phyloP scores from a whole-genome alignment of 2,888 invertebrate genomes.

The Trichogramma dendrolimi region DNA sequence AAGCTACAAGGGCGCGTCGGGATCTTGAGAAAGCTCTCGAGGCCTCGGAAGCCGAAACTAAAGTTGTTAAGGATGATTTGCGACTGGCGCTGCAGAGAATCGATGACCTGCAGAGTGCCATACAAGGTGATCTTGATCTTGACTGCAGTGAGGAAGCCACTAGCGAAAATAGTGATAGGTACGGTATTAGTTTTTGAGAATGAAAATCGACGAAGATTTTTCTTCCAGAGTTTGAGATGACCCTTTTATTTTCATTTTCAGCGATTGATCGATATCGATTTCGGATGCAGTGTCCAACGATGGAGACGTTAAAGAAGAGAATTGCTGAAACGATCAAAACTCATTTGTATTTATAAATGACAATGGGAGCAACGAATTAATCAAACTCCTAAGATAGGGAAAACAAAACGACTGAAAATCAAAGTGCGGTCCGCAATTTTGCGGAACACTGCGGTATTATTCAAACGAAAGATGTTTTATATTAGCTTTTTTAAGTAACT shows the following conservation, averaged over 20 bases:
- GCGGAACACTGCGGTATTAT: too few relatives aligned
- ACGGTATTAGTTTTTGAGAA: conserved; percentile 20
- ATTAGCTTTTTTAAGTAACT: too few relatives aligned
- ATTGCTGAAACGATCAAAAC: conserved; percentile 20
- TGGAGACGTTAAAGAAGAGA: conserved; percentile 33
- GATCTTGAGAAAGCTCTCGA: conserved; percentile 74
- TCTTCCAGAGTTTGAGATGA: not conserved
- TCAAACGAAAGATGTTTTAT: too few relatives aligned
- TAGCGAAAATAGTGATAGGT: conserved; percentile 64
- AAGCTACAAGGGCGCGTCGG: conserved; percentile 67
- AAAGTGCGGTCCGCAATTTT: conserved; percentile 18
- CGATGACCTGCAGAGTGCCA: conserved; percentile 86
- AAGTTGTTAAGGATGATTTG: conserved; percentile 74
- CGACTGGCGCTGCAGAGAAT: conserved; percentile 84
- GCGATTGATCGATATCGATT: conserved; percentile 46
- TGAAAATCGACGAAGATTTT: not conserved
- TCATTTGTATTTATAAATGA: not conserved
- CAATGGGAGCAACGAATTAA: conserved; percentile 7
- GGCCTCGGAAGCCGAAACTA: conserved; percentile 66
- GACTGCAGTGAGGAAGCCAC: conserved; percentile 60
- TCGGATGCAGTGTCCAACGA: conserved; percentile 42
- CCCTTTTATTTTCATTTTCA: conserved; percentile 29
- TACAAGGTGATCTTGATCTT: conserved; percentile 75
- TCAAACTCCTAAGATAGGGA: conserved; percentile 12
- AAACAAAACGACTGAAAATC: conserved; percentile 27